These are phyloP conservation scores for Neodontobutis hainanensis DNA, from an alignment of 2,113 vertebrate species.

Conservation along the genomic window DNA sequence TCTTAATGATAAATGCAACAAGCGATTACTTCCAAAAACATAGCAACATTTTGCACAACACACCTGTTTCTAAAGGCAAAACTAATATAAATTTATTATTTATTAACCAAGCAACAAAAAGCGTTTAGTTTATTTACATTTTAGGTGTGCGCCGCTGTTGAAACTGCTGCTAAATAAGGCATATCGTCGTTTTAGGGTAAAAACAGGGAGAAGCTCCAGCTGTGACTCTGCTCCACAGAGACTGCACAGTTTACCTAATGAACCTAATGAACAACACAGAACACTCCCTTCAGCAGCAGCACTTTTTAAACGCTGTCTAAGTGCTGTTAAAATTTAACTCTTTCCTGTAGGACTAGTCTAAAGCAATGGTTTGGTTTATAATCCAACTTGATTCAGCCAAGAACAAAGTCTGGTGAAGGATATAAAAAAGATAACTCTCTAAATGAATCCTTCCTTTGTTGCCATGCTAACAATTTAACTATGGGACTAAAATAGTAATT, in stretches of 20 bases:
- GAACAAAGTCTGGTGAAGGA: too few relatives aligned
- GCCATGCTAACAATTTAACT: too few relatives aligned
- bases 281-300: conserved; percentile 1
- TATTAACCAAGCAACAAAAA: too few relatives aligned
- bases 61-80: too few relatives aligned
- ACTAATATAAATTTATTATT: neutral
- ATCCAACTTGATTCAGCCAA: too few relatives aligned
- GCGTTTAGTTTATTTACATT: neutral
- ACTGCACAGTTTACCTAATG: conserved; percentile 3
- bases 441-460: too few relatives aligned
- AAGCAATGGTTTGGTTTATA: too few relatives aligned
- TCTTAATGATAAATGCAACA: too few relatives aligned
- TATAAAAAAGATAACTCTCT: too few relatives aligned
- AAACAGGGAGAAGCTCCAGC: conserved; percentile 5
- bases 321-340: neutral
- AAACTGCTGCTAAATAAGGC: neutral
- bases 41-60: too few relatives aligned
- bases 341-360: neutral
- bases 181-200: neutral
- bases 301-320: conserved; percentile 30
- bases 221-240: conserved; percentile 5
- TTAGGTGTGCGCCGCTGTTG: neutral
- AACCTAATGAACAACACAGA: conserved; percentile 6
- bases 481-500: too few relatives aligned
- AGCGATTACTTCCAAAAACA: too few relatives aligned